A percentile compares a stretch with the other conserved stretches of the same genome.
These are phyloP conservation scores for Macrophya alboannulata DNA, from an alignment of 2,888 invertebrate genomes.

Conservation along the genomic window DNA sequence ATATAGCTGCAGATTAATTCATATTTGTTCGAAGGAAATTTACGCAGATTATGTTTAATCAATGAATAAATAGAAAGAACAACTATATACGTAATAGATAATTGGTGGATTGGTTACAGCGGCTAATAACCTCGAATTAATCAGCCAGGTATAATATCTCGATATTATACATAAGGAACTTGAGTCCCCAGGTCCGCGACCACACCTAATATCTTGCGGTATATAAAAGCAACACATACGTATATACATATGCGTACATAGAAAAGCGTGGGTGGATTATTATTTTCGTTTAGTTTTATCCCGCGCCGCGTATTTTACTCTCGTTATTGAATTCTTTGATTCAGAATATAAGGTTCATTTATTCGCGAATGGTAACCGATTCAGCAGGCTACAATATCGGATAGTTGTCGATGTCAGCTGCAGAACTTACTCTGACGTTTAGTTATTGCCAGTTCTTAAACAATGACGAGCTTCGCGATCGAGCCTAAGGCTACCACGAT, in stretches of 20 bases:
- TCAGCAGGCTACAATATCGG: background rate
- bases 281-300: background rate
- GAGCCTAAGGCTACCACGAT: slow-evolving; percentile 32
- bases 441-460: slow-evolving; percentile 18
- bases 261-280: slow-evolving; percentile 30
- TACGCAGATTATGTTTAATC: background rate
- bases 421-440: background rate
- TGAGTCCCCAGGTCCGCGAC: slow-evolving; percentile 47
- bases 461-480: background rate
- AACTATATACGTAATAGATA: background rate
- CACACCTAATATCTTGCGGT: slow-evolving; percentile 50
- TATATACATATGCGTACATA: no score
- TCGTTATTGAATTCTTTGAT: background rate
- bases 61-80: background rate
- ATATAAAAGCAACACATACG: background rate
- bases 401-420: background rate
- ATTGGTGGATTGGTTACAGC: background rate
- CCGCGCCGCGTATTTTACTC: background rate
- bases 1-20: background rate
- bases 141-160: background rate
- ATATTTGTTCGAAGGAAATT: background rate
- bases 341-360: background rate
- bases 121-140: background rate
- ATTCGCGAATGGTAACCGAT: slow-evolving; percentile 1
- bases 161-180: background rate